A percentile compares a stretch with the other conserved stretches of the same genome.
Conservation (phyloP, 2,113 vertebrate species). For the Oxyruncus cristatus region DNA sequence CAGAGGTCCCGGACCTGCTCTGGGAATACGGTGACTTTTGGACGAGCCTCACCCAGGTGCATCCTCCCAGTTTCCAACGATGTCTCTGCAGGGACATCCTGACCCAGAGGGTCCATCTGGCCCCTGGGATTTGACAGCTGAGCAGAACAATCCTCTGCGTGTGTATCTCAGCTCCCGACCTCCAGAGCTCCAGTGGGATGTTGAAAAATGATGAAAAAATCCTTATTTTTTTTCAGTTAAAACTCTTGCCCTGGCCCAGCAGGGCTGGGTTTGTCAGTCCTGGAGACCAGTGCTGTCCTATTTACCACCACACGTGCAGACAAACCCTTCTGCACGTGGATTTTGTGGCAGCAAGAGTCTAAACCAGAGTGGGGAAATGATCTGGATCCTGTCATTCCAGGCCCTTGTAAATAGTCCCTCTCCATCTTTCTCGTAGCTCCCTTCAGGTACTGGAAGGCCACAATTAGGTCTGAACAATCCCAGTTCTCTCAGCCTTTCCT, state of each 20-base stretch:
- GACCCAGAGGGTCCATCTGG: not conserved
- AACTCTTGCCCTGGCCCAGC: not conserved
- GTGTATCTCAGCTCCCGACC: not conserved
- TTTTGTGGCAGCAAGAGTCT: not conserved
- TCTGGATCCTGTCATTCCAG: not conserved
- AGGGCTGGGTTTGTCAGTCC: not conserved
- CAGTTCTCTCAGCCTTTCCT: not conserved
- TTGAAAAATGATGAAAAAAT: not conserved
- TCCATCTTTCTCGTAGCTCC: not conserved
- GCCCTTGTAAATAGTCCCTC: not conserved
- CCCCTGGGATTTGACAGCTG: not conserved
- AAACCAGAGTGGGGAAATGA: not conserved
- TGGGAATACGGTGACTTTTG: accelerated
- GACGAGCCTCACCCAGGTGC: not conserved
- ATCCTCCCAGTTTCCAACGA: not conserved
- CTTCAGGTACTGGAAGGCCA: not conserved
- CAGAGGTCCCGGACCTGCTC: not conserved
- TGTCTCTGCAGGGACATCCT: not conserved
- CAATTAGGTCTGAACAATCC: not conserved
- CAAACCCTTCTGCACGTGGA: accelerated
- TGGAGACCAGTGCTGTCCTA: not conserved
- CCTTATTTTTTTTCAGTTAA: not conserved
- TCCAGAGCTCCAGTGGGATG: not conserved
- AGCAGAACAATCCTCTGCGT: not conserved
- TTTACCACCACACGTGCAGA: not conserved